phyloP scores from a whole-genome alignment of 2,797 vertebrate species.

The Alosa sapidissima region DNA sequence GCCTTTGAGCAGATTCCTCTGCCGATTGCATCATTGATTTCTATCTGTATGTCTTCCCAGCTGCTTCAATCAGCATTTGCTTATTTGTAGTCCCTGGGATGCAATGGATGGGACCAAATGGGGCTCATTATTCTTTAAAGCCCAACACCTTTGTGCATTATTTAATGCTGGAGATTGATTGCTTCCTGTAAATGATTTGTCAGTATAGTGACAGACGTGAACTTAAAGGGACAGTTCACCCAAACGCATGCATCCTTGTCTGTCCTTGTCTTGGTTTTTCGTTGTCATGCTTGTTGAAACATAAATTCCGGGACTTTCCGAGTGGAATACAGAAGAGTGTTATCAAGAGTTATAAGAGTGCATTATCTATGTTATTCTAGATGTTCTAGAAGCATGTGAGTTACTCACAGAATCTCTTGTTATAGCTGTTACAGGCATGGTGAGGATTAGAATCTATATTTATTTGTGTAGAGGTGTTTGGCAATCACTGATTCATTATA shows the following conservation, averaged over 20 bases:
- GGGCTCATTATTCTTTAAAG: slow-evolving; percentile 1
- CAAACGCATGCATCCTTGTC: not conserved
- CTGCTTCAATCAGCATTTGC: not conserved
- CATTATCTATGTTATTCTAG: not conserved
- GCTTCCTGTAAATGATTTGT: slow-evolving; percentile 8
- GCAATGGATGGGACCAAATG: not conserved
- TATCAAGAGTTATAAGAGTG: too few species aligned
- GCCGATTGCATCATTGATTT: not conserved
- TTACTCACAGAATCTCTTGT: not conserved
- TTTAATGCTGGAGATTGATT: not conserved
- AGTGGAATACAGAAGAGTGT: not conserved
- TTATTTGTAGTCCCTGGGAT: not conserved
- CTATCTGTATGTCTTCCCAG: not conserved
- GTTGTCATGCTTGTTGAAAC: not conserved
- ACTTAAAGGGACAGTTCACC: not conserved
- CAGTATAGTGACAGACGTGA: not conserved
- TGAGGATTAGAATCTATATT: not conserved
- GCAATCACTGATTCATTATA: not conserved
- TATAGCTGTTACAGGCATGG: not conserved
- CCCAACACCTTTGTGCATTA: slow-evolving; percentile 9
- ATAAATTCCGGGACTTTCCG: not conserved
- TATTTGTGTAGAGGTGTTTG: not conserved
- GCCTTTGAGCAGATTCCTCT: not conserved
- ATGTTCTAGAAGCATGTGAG: not conserved
- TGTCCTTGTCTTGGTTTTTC: not conserved